Evolutionary conservation across 2,888 invertebrate genomes (phyloP), one percentile per base, ranked within the genome.

Genomic region (Dolomedes plantarius): DNA sequence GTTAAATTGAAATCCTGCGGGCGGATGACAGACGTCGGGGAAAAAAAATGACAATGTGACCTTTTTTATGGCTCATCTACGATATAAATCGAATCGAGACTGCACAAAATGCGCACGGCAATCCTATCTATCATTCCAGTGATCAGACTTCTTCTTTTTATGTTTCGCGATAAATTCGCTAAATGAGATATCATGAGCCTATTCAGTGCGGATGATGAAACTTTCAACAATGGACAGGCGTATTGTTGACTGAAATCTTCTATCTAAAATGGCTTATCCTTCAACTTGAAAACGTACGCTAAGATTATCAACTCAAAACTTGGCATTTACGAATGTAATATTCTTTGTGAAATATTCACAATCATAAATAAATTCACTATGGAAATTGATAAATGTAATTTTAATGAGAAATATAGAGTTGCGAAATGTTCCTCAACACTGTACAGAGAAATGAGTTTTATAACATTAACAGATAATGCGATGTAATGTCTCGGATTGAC

Each of bases 1-100:
- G 29, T 65, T 31, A 65, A 65, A 65, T 65, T 65, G 65, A 65
- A 65, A 65, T 65, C 65, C 23, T 3, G 56, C 56, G 56, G 56
- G 56, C 23, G 56, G 19, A 56, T 56, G 56, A 56, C 56, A 23
- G 23, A 56, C 56, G 56, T 56, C 19, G n/a, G n/a, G n/a, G n/a
- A n/a, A 1, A 1, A 23, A 23, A 56, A 56, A 56, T 56, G 56
- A 56, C 56, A 56, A 56, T 32, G n/a, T 31, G 31, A 32, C 16
- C 65, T 67, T 67, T 19, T 36, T 67, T 19, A 31, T 32, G 67
- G 32, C 19, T 32, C 67, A 19, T 31, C 67, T 11, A 67, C n/a
- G 19, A 36, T 67, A 56, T 56, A 56, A 56, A 56, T 56, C 56
- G 56, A 56, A 23, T 23, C 56, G 11, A 16, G 56, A 23, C 11